Evolutionary conservation across 2,888 invertebrate genomes (phyloP), one percentile per base, ranked within the genome.

Genomic region (Pachymerium ferrugineum): DNA sequence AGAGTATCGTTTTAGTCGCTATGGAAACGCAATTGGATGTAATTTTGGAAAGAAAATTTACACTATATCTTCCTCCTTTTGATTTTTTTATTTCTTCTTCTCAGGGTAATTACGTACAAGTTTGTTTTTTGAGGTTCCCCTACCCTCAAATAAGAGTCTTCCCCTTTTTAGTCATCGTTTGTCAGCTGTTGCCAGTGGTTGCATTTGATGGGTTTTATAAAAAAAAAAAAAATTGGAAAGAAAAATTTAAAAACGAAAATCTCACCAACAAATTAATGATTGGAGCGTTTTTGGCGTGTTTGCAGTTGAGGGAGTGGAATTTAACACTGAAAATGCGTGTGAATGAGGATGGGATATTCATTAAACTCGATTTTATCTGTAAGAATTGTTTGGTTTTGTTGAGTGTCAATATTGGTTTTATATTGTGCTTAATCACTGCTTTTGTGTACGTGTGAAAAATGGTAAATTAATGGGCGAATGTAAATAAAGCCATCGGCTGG

Each of bases 161-260:
- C n/a, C n/a, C n/a, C n/a, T n/a, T n/a, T n/a, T n/a, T n/a, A n/a
- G n/a, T n/a, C n/a, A n/a, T n/a, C n/a, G n/a, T n/a, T n/a, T n/a
- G 54, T 54, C 54, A 54, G 54, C 54, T 54, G 54, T 54, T 54
- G 25, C 54, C 54, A 54, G 54, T 54, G 54, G 54, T 54, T 54
- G 54, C 54, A 25, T 54, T 54, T 25, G 22, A 54, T 28, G 54
- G 25, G 54, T 54, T 54, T 25, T 54, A 22, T 54, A 54, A 54
- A 54, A 54, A 54, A 8, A 25, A 6, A 54, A n/a, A n/a, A n/a
- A n/a, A n/a, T n/a, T n/a, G n/a, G 19, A 16, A 54, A 25, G 14
- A 22, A 54, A 54, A 54, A 54, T 3, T 22, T 25, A 54, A 54
- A 54, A 54, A 22, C 4, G 25, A 12, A 54, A 25, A 54, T 54